Percentiles rank a stretch among this genome's conserved stretches.
phyloP scores from a whole-genome alignment of 2,797 vertebrate species.

The Intellagama lesueurii region DNA sequence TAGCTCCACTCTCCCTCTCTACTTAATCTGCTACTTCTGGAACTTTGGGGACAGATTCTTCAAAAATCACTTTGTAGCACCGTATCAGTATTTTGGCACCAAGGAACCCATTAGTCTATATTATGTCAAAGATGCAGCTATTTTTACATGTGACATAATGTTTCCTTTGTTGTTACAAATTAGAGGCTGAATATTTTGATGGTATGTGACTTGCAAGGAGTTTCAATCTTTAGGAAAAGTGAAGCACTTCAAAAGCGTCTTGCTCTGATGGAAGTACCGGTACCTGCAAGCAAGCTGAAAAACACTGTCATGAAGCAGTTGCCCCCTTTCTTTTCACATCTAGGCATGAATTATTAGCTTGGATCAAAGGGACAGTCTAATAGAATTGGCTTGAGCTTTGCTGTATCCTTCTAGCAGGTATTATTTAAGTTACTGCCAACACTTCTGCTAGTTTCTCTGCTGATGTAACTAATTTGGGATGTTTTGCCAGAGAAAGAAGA shows the following conservation, averaged over 20 bases:
- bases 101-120: conserved; percentile 11
- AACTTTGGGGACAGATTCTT: conserved; percentile 11
- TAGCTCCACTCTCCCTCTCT: not conserved
- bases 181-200: conserved; percentile 15
- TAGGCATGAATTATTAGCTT: not conserved
- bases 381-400: not conserved
- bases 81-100: conserved; percentile 8
- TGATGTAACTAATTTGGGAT: not conserved
- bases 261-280: not conserved
- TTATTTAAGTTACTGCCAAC: not conserved
- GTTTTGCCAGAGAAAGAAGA: conserved; percentile 1
- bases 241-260: conserved; percentile 24
- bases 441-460: not conserved
- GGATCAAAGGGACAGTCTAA: conserved; percentile 16
- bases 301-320: not conserved
- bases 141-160: conserved; percentile 25
- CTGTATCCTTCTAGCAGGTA: fast-evolving
- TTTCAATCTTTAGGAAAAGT: conserved; percentile 35
- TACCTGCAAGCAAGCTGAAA: not conserved
- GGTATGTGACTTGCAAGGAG: conserved; percentile 13
- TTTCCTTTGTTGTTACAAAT: conserved; percentile 31
- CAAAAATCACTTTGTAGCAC: conserved; percentile 8
- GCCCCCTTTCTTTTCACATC: conserved; percentile 23
- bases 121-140: conserved; percentile 24
- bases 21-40: conserved; percentile 26